Evolutionary conservation across 2,113 vertebrate genomes (phyloP).

Genomic region (Haplochromis burtoni): DNA sequence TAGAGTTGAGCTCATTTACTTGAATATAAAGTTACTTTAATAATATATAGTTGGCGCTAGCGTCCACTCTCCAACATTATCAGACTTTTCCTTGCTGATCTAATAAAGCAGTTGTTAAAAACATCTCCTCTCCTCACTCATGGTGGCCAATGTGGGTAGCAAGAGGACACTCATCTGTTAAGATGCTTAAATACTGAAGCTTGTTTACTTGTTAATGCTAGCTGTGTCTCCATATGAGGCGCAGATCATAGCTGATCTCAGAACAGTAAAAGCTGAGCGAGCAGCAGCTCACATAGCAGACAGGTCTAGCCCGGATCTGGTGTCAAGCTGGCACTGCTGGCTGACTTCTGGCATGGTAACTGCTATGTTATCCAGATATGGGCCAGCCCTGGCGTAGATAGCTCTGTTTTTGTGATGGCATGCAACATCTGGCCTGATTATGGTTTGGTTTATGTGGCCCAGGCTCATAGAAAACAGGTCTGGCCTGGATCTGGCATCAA

Average conservation of each 20-base stretch:
- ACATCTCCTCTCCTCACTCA: neutral
- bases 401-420: neutral
- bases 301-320: neutral
- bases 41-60: neutral
- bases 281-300: neutral
- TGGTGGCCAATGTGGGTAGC: neutral
- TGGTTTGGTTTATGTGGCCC: neutral
- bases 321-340: neutral
- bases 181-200: neutral
- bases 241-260: neutral
- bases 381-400: neutral
- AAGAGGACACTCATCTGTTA: neutral
- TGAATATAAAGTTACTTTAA: neutral
- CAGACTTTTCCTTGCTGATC: neutral
- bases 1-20: neutral
- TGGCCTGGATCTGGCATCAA: neutral
- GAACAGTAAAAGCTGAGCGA: neutral
- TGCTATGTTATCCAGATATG: neutral
- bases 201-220: neutral
- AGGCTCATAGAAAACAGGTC: neutral
- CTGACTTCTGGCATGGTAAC: neutral
- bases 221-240: neutral
- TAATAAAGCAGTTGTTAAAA: neutral
- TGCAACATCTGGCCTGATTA: neutral
- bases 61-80: neutral